Base-by-base conservation (phyloP, 2,113 vertebrate species). In the Pycnonotus jocosus region DNA sequence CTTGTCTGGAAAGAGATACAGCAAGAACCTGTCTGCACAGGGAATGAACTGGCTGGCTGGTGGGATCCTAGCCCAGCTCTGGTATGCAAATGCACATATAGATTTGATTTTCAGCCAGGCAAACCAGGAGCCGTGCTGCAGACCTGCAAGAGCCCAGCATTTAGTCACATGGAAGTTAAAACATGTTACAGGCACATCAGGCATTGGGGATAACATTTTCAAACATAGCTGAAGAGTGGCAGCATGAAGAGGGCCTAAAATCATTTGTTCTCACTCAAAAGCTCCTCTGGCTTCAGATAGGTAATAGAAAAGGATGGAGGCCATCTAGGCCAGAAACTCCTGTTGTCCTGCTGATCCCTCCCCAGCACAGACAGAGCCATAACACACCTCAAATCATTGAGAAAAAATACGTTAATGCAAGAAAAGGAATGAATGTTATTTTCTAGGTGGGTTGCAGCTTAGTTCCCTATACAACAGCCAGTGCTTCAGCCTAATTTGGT, bases 71-170 rank as follows among this genome's bases (percentile, higher is more conserved):
- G 85, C 82, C 79, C 82, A 35, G 71, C 76, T 79, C 86, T 14
- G 8, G 6, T 42, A 71, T 70, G 60, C 69, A 81, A 84, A 93
- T 31, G 18, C 82, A 88, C n/a, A 21, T 9, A 48, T 1, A 83
- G 88, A 30, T 78, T 78, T 90, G 88, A 81, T 92, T 93, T 90
- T 44, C 65, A 94, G 92, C 95, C 84, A 90, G 80, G 60, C 92
- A 68, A 81, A 85, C 0, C 24, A 71, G 64, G 51, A 60, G 82
- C 60, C 47, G 25, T 30, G 93, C 90, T 78, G 72, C 76, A 85
- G 79, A 78, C 79, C 62, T 88, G 84, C 81, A 42, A 94, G 71
- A 80, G 38, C 79, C 0, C 44, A 74, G 64, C 28, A 5, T 81
- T 88, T 45, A 45, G 40, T 68, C 64, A 84, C 72, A 53, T 37